Evolutionary conservation across 2,797 vertebrate genomes (phyloP).

Genomic region (Gymnodraco acuticeps): DNA sequence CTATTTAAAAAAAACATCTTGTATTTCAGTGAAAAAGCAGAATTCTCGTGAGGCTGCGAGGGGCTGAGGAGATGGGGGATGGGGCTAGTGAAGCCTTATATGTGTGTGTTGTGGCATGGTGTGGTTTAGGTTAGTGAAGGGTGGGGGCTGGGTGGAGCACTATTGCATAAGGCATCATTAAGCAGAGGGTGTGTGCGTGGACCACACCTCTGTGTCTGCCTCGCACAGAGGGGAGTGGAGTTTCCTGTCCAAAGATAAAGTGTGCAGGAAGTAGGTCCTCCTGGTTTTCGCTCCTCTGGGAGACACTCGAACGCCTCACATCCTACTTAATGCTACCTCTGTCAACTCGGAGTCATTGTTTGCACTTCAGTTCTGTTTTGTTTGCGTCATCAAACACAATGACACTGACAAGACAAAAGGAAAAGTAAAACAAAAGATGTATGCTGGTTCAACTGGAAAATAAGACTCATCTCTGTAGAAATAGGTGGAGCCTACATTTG

Average conservation of each 20-base stretch:
- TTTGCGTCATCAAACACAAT: neutral
- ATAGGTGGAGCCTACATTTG: neutral
- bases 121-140: constrained; percentile 67
- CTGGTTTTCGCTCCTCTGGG: constrained; percentile 35
- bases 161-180: constrained; percentile 74
- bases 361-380: neutral
- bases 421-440: neutral
- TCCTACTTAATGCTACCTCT: neutral
- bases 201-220: constrained; percentile 68
- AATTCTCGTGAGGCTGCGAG: constrained; percentile 26
- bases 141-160: constrained; percentile 76
- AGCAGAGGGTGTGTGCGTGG: constrained; percentile 53
- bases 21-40: constrained; percentile 1
- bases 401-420: neutral
- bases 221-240: constrained; percentile 59
- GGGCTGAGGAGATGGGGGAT: constrained; percentile 30
- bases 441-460: neutral
- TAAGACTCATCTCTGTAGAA: neutral
- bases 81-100: constrained; percentile 21
- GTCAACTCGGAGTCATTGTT: neutral
- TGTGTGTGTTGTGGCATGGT: constrained; percentile 53
- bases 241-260: constrained; percentile 77
- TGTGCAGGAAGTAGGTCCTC: constrained; percentile 62
- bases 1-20: neutral
- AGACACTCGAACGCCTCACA: constrained; percentile 17